Percentiles rank a stretch among this genome's conserved stretches.
These are phyloP conservation scores for Acanthisitta chloris DNA, from an alignment of 2,113 vertebrate species.

Conservation along the genomic window DNA sequence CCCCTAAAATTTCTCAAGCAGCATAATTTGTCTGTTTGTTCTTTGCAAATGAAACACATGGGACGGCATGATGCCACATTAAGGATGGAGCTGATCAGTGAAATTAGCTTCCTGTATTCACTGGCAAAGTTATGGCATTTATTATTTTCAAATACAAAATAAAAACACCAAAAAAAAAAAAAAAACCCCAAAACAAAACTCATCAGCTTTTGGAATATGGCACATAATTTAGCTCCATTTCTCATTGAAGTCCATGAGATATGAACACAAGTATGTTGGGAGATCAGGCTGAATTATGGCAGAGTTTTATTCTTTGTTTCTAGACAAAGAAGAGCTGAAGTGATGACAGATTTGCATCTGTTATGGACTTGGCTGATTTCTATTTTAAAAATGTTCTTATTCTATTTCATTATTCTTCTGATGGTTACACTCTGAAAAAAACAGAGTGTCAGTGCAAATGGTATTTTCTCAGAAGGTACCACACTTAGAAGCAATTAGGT, in stretches of 20 bases:
- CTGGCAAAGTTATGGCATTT: background rate
- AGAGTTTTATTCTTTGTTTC: background rate
- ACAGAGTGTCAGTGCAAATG: background rate
- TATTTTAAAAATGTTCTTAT: background rate
- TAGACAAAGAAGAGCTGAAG: conserved; percentile 23
- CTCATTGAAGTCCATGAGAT: background rate
- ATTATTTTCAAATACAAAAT: background rate
- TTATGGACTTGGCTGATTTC: background rate
- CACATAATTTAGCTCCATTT: background rate
- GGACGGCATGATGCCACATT: background rate
- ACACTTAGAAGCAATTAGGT: background rate
- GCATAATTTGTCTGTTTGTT: background rate
- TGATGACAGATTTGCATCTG: background rate
- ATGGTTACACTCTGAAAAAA: background rate
- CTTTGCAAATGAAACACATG: conserved; percentile 8
- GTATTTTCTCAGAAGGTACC: conserved; percentile 8
- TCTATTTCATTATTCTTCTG: conserved; percentile 2
- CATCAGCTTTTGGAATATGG: background rate
- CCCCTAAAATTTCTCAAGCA: background rate
- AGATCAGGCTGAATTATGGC: background rate
- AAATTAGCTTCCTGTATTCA: conserved; percentile 14
- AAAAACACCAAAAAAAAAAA: background rate
- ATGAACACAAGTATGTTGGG: background rate
- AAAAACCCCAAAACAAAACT: too few relatives aligned
- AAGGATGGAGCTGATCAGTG: background rate